Base-by-base conservation (phyloP, 1,140 invertebrate species). In the Atta texana region DNA sequence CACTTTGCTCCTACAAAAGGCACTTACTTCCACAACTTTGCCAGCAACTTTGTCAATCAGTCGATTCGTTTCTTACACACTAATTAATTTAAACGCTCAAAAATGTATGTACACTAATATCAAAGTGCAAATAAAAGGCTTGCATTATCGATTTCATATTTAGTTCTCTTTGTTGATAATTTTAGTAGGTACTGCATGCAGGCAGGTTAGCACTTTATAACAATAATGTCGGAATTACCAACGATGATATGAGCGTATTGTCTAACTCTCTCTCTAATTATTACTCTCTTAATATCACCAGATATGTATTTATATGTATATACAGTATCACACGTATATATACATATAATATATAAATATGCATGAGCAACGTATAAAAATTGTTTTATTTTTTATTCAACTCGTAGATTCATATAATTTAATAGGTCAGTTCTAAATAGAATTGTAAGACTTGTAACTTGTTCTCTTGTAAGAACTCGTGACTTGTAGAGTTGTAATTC, bases 1-100 rank as follows among this genome's bases (percentile, higher is more conserved):
- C 92, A 93, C 92, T 93, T 93, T 93, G 91, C 91, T 93, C 88
- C 91, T 92, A 92, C 92, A 91, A 91, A 93, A 92, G 90, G 91
- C 91, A 93, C 93, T 94, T 94, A 93, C 90, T 93, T 92, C 39
- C 64, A 44, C 63, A 51, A 78, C 63, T 61, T 69, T 39, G 63
- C 75, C 16, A 75, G 71, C 28, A 57, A 89, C 72, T 24, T 24
- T 24, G 44, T 90, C 66, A 72, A 61, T 87, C 63, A 51, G 53
- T 75, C 81, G 74, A 86, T 68, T 69, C 59, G 59, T 85, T 44
- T 87, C 77, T 88, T 59, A 55, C 34, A 21, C 64, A 24, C 44
- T 39, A 82, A 69, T 66, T 28, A 55, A 78, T 76, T 80, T n/a
- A 5, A 14, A 78, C 31, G n/a, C 34, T 86, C 39, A 1, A 16